Evolutionary conservation across 2,888 invertebrate genomes (phyloP), one percentile per base, ranked within the genome.

Genomic region (Byasa hedistus): DNA sequence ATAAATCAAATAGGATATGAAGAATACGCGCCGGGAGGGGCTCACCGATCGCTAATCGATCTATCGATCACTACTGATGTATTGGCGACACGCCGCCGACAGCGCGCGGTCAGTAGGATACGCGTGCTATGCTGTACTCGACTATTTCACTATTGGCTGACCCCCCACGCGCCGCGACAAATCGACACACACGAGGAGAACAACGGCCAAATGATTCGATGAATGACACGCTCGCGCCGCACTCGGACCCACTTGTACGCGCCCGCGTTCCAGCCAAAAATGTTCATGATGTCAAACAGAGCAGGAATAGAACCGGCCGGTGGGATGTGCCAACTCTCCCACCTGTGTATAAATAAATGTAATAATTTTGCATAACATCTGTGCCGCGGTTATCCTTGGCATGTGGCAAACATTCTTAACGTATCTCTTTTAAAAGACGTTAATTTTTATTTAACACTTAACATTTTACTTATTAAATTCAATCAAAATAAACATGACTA

Each of bases 171-270:
- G 82, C 79, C 78, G 76, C 78, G 80, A 82, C 86, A 84, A 86
- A 87, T 88, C 85, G 84, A 85, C 83, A 83, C 83, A 83, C 86
- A 79, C 83, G 83, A 84, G 80, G 84, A 87, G 85, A 86, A 88
- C 89, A 89, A 90, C 85, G 84, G 81, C 83, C 84, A 85, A 87
- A 85, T 84, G 85, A 86, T 82, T 85, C 85, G 89, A 91, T 91
- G 91, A 91, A 91, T 91, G 91, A 91, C 91, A 87, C 74, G 81
- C 79, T 80, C 81, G 79, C 81, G 80, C 79, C 76, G 77, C 77
- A 76, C 77, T 78, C 81, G 76, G 77, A 82, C 78, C 78, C 85
- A 85, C 86, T 86, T 85, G 83, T 84, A 87, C 83, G 82, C 80
- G 82, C 76, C 77, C 79, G 82, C 84, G 84, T 84, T 81, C 80